These are phyloP conservation scores for Holothuria glaberrima DNA, from an alignment of 35 echinoderm and acorn worm species.

Conservation along the genomic window DNA sequence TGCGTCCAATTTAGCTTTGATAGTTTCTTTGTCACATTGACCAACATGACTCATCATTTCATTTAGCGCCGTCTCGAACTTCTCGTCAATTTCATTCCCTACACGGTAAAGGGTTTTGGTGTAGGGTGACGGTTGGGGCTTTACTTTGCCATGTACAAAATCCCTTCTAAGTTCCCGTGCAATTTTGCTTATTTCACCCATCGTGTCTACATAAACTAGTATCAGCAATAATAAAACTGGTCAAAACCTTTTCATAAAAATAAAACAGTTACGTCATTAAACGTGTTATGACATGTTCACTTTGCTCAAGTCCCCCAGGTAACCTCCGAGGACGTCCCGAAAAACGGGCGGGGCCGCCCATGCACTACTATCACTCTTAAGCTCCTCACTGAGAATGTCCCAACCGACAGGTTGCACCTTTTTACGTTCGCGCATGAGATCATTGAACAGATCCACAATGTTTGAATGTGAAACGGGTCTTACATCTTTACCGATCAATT, in stretches of 20 bases:
- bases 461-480: too few species aligned
- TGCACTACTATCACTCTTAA: too few species aligned
- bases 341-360: not conserved
- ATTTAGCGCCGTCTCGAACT: not conserved
- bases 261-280: not conserved
- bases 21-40: conserved; percentile 7
- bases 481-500: too few species aligned
- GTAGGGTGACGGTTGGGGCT: not conserved
- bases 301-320: not conserved
- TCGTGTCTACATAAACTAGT: not conserved
- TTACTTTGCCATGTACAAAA: not conserved
- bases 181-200: not conserved
- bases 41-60: not conserved
- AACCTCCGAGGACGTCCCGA: not conserved
- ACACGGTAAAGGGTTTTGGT: conserved; percentile 1
- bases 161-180: not conserved
- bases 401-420: too few species aligned
- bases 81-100: not conserved
- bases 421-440: too few species aligned
- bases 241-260: not conserved
- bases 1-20: not conserved
- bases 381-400: too few species aligned
- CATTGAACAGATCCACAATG: not conserved
- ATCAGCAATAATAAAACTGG: not conserved
- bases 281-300: not conserved